Conservation (phyloP, 2,888 invertebrate genomes). For the Apantesis nais region DNA sequence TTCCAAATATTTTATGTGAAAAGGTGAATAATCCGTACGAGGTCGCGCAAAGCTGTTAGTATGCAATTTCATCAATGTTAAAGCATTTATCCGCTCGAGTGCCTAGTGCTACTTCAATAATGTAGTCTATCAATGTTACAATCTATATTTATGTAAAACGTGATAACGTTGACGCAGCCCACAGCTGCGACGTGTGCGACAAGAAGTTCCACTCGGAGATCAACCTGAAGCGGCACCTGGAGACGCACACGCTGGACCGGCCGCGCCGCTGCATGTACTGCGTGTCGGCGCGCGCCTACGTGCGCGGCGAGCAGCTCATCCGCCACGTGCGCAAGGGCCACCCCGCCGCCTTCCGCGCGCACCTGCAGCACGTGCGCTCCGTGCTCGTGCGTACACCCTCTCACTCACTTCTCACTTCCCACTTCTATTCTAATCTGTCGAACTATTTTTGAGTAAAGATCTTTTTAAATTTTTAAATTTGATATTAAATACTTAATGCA, state of each 20-base stretch:
- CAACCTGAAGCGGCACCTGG: constrained; percentile 89
- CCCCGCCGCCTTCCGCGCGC: constrained; percentile 85
- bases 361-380: constrained; percentile 69
- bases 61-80: too few species aligned
- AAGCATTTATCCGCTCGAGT: too few species aligned
- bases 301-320: constrained; percentile 91
- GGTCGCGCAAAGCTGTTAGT: too few species aligned
- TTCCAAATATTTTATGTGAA: too few species aligned
- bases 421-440: background rate
- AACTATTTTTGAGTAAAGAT: too few species aligned
- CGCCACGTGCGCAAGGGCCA: constrained; percentile 91
- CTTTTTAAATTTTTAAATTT: too few species aligned
- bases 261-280: constrained; percentile 92
- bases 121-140: too few species aligned
- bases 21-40: too few species aligned
- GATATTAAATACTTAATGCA: too few species aligned
- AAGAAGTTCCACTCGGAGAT: constrained; percentile 89
- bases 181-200: constrained; percentile 82
- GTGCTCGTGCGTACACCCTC: constrained; percentile 52
- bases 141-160: too few species aligned
- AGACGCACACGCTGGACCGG: constrained; percentile 90
- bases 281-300: constrained; percentile 88
- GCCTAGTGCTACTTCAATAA: too few species aligned
- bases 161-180: constrained; percentile 47
- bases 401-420: background rate